Evolutionary conservation across 2,113 vertebrate genomes (phyloP).

Genomic region (Myiozetetes cayanensis): DNA sequence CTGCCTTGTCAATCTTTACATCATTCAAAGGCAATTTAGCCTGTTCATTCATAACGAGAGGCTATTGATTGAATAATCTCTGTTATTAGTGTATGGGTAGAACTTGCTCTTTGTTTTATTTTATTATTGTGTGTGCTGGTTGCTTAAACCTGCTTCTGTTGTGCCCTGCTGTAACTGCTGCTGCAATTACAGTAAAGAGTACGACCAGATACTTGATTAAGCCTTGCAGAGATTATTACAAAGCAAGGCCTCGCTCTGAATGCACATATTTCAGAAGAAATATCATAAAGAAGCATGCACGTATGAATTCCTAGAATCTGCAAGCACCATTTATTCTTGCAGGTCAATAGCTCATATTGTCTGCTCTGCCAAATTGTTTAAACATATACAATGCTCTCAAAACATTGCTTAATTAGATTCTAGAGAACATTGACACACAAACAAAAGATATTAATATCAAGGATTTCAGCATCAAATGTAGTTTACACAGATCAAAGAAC

Average conservation of each 20-base stretch:
- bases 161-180: background rate
- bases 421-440: constrained; percentile 71
- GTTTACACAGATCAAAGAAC: constrained; percentile 73
- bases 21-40: constrained; percentile 24
- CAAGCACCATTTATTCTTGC: constrained; percentile 56
- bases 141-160: background rate
- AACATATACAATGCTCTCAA: constrained; percentile 68
- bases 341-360: constrained; percentile 71
- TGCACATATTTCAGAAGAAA: background rate
- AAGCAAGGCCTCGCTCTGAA: constrained; percentile 19
- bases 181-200: constrained; percentile 22
- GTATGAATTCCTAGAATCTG: background rate
- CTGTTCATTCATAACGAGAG: constrained; percentile 27
- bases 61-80: constrained; percentile 48
- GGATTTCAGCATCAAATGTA: constrained; percentile 53
- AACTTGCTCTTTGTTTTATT: background rate
- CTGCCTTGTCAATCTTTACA: constrained; percentile 21
- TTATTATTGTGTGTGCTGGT: background rate
- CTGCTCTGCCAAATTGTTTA: constrained; percentile 63
- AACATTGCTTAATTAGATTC: constrained; percentile 79
- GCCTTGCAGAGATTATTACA: constrained; percentile 39
- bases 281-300: background rate
- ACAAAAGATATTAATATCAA: constrained; percentile 76
- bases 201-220: constrained; percentile 50
- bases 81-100: background rate